Evolutionary conservation across 2,888 invertebrate genomes (phyloP).

Genomic region (Camponotus fellah): DNA sequence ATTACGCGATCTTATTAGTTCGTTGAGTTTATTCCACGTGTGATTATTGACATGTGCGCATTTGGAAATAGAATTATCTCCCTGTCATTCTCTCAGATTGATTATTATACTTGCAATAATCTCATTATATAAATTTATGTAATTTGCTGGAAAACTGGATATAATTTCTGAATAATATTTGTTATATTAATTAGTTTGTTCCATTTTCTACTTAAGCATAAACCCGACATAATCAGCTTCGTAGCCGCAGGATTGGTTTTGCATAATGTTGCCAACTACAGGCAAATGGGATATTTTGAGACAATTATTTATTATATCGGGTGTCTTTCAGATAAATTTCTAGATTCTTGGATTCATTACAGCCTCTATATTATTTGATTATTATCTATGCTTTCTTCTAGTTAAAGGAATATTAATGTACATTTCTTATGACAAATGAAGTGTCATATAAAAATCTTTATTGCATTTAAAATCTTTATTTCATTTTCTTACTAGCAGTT

Average conservation of each 20-base stretch:
- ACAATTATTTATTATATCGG: constrained; percentile 77
- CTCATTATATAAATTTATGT: not conserved
- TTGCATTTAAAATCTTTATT: no score
- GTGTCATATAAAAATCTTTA: not conserved
- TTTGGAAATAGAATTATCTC: not conserved
- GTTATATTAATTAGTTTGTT: constrained; percentile 24
- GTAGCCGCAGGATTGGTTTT: constrained; percentile 15
- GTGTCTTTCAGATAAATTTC: constrained; percentile 65
- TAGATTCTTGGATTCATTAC: constrained; percentile 70
- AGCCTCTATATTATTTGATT: constrained; percentile 48
- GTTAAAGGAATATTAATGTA: constrained; percentile 61
- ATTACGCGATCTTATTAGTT: constrained; percentile 39
- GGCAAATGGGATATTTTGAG: constrained; percentile 76
- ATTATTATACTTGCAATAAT: not conserved
- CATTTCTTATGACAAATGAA: constrained; percentile 54
- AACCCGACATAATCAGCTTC: constrained; percentile 8
- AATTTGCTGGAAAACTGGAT: not conserved
- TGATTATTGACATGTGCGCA: not conserved
- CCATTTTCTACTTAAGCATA: constrained; percentile 13
- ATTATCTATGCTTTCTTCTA: constrained; percentile 35
- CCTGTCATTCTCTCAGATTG: not conserved
- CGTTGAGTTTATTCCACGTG: not conserved
- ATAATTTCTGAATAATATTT: constrained; percentile 24
- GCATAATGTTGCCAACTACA: constrained; percentile 32
- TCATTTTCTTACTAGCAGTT: not conserved